Base-by-base conservation (phyloP, 64 coral and sea anemone species). In the Montipora foliosa region DNA sequence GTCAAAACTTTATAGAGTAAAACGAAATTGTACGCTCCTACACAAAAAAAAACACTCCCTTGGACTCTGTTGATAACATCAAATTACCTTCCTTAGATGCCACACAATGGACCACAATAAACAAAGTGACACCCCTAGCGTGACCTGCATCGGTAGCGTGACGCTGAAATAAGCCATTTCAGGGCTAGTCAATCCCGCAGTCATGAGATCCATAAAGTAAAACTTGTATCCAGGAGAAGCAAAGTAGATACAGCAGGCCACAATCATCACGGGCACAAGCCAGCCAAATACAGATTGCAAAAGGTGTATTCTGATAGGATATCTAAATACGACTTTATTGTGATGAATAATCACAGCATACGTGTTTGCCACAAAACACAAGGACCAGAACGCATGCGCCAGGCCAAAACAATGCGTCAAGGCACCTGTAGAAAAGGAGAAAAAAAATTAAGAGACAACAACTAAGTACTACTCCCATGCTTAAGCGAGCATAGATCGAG, bases 291-390 rank as follows among this genome's bases (percentile, higher is more conserved):
- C 17, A 67, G 94, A 92, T 68, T 99, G 92, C 59, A 59, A 48
- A 19, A 92, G 1, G 51, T 99, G 98, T 22, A 92, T n/a, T 20
- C 64, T 89, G 15, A 70, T 92, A 5, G 85, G 79, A 49, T 86
- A 51, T 46, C 92, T 87, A 45, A 99, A 99, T 62, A 99, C 53
- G 0, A 49, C 12, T 7, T 84, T 69, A 15, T 91, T 87, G 7
- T 87, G 81, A 19, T 87, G 74, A 53, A 99, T 87, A 61, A 99
- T 92, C 15, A 99, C 98, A 11, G 94, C 77, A 53, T 95, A 92
- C 2, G 98, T 96, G 95, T 99, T 99, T 21, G 87, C 61, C 62
- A 99, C 73, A 68, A 94, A 99, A 74, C 94, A 99, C 61, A 85
- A 87, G 74, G 79, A 82, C 98, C 98, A 99, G 57, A 99, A 94